Evolutionary conservation across 2,888 invertebrate genomes (phyloP), one percentile per base, ranked within the genome.

Genomic region (Stenolophus ochropezus): DNA sequence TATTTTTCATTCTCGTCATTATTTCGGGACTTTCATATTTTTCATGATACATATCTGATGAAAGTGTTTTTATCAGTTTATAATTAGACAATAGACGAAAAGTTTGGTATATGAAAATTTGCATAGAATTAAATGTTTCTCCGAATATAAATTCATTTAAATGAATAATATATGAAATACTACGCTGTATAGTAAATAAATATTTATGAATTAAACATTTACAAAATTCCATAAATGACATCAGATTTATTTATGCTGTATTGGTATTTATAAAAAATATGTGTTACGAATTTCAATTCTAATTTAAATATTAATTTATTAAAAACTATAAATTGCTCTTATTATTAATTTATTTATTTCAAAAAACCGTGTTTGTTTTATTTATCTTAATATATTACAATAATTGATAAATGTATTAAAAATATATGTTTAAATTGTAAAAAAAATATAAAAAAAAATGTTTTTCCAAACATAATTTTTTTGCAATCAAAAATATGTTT

Each of bases 21-120:
- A 56, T 56, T 61, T 61, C 25, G 61, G 25, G 25, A 61, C 61
- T 61, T 61, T 58, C 58, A 58, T 23, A 58, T 58, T 58, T 58
- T 58, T 20, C 58, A 58, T 58, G 58, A 25, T n/a, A 61, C 25
- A 61, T 61, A 61, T 61, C 25, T 61, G n/a, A 61, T 61, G 20
- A 56, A 20, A 20, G 21, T 61, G 23, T n/a, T 5, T 53, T 61
- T 61, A 61, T 61, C 61, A 61, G 23, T 25, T 53, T 6, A 21
- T 56, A 21, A 61, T 61, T 61, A 23, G 14, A 61, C 61, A 61
- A 61, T 61, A 25, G 25, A 25, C 61, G 14, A 23, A 61, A 61
- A 11, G 21, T 61, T 14, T 25, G 21, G 11, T 14, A 8, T 20
- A 25, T 25, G 23, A 61, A 25, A 61, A 61, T 61, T 61, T 61